phyloP scores from a whole-genome alignment of 2,113 vertebrate species.

The Seriola aureovittata region DNA sequence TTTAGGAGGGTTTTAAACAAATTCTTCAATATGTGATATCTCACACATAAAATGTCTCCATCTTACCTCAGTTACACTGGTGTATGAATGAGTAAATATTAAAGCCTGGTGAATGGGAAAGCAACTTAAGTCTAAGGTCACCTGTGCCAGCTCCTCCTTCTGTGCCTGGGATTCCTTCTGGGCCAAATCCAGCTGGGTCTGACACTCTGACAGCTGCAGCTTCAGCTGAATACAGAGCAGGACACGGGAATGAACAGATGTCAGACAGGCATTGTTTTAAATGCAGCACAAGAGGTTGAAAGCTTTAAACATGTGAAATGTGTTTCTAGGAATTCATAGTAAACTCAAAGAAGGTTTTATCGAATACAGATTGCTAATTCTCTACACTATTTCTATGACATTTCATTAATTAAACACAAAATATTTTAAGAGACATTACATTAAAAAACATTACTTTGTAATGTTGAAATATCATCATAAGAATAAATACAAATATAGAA shows the following conservation, averaged over 20 bases:
- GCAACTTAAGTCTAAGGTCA: constrained; percentile 57
- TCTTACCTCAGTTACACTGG: neutral
- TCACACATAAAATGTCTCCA: neutral
- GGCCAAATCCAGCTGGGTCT: constrained; percentile 87
- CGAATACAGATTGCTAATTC: neutral
- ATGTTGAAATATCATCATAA: too few relatives aligned
- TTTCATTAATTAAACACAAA: neutral
- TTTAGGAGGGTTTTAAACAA: neutral
- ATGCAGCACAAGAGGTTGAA: neutral
- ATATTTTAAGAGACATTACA: too few relatives aligned
- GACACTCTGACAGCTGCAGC: constrained; percentile 88
- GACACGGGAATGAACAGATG: neutral
- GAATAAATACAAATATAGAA: too few relatives aligned
- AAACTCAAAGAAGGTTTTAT: neutral
- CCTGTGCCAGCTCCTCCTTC: constrained; percentile 90
- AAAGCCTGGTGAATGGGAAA: neutral
- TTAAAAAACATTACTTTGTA: too few relatives aligned
- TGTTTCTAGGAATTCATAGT: neutral
- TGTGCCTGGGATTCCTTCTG: constrained; percentile 90
- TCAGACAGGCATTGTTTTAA: constrained; percentile 15
- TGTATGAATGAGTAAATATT: neutral
- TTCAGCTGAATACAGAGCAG: constrained; percentile 84
- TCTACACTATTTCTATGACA: neutral
- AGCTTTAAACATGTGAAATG: neutral
- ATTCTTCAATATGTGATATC: constrained; percentile 7